Evolutionary conservation across 53 echinoderm and acorn worm genomes (phyloP).

Genomic region (Paracentrotus lividus): DNA sequence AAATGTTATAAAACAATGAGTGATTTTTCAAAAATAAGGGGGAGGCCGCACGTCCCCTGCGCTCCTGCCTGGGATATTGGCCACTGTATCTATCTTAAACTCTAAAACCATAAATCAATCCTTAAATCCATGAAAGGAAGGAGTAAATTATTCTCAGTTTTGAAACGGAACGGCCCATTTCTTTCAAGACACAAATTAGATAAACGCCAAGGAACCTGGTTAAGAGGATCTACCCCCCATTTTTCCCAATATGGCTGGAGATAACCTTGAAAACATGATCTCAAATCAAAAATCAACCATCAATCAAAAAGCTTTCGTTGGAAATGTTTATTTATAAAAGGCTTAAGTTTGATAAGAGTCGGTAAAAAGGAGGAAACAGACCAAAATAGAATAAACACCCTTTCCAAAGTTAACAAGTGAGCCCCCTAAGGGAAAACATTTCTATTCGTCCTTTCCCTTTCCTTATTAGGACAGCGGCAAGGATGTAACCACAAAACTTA

Average conservation of each 20-base stretch:
- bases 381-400: not conserved
- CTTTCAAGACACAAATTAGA: no score
- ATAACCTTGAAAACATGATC: not conserved
- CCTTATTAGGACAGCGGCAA: conserved; percentile 15
- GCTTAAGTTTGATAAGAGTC: not conserved
- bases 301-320: conserved; percentile 6
- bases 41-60: no score
- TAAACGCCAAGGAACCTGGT: not conserved
- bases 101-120: no score
- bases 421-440: conserved; percentile 6
- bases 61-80: no score
- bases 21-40: no score
- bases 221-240: not conserved
- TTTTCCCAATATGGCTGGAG: not conserved
- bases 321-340: conserved; percentile 1
- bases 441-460: not conserved
- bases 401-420: not conserved
- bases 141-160: no score
- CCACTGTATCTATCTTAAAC: no score
- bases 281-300: not conserved
- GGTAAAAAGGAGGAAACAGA: not conserved
- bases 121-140: no score
- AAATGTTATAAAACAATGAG: no score
- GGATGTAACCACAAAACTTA: conserved; percentile 55
- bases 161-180: no score